These are phyloP conservation scores for Cydia strobilella DNA, from an alignment of 1,140 invertebrate genomes.

Conservation along the genomic window DNA sequence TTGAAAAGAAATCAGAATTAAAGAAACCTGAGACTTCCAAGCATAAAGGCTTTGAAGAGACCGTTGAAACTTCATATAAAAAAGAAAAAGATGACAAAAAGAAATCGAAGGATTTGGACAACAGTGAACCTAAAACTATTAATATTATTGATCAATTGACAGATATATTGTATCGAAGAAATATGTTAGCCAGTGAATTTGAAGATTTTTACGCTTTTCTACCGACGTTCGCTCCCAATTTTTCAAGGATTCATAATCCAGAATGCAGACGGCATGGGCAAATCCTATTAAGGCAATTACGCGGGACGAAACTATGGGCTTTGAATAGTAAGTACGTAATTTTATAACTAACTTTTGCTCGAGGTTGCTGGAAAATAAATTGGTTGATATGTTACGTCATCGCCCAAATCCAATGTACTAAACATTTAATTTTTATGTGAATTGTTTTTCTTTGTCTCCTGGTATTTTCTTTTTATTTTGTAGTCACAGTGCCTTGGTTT, in stretches of 20 bases:
- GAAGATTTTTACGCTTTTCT: constrained; percentile 81
- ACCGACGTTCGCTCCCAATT: constrained; percentile 85
- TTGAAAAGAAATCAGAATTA: constrained; percentile 29
- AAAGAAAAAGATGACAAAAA: constrained; percentile 44
- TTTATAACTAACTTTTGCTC: constrained; percentile 12
- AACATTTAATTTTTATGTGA: too few relatives aligned
- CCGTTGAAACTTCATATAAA: constrained; percentile 37
- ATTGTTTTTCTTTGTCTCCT: too few relatives aligned
- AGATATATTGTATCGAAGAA: constrained; percentile 63
- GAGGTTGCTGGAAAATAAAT: background rate
- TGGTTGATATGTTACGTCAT: too few relatives aligned
- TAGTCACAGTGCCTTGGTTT: too few relatives aligned
- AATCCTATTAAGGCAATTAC: constrained; percentile 84
- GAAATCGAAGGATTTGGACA: constrained; percentile 36
- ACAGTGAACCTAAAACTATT: constrained; percentile 46
- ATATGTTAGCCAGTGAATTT: constrained; percentile 75
- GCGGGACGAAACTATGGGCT: constrained; percentile 85
- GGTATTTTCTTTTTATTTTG: too few relatives aligned
- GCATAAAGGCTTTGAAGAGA: constrained; percentile 13
- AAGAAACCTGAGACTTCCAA: constrained; percentile 19
- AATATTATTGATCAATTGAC: constrained; percentile 58
- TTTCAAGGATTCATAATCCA: constrained; percentile 81
- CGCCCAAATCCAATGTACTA: too few relatives aligned
- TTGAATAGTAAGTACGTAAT: constrained; percentile 82
- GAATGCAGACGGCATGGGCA: constrained; percentile 85